Conservation (phyloP, 2,797 vertebrate species). For the Muraenolepis orangiensis region DNA sequence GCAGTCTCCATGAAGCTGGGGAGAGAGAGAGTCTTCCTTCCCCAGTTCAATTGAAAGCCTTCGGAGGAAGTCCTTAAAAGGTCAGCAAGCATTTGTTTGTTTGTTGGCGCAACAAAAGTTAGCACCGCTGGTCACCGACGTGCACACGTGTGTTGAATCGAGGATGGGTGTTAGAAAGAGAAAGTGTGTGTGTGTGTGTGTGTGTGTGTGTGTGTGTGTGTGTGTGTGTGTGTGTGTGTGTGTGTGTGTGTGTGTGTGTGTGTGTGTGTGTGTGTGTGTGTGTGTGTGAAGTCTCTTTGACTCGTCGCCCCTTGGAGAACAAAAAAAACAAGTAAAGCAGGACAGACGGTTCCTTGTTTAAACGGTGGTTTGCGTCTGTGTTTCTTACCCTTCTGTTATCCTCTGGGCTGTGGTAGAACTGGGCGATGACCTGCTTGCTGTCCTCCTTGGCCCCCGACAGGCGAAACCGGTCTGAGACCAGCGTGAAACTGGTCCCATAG, state of each 20-base stretch:
- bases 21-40: no score
- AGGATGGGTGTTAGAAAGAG: no score
- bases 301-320: background rate
- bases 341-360: background rate
- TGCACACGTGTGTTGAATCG: no score
- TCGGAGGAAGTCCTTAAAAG: no score
- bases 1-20: no score
- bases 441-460: conserved; percentile 67
- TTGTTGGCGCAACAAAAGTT: no score
- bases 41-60: no score
- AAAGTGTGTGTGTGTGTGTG: no score
- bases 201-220: no score
- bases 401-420: conserved; percentile 97
- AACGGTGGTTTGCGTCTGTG: background rate
- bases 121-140: no score
- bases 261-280: conserved; percentile 20
- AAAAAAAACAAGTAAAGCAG: background rate
- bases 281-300: conserved; percentile 16
- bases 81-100: no score
- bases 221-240: background rate
- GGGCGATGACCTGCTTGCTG: conserved; percentile 83
- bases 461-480: conserved; percentile 82
- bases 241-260: background rate
- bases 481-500: conserved; percentile 86
- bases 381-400: conserved; percentile 90